Evolutionary conservation across 2,888 invertebrate genomes (phyloP).

Genomic region (Phorcus lineatus): DNA sequence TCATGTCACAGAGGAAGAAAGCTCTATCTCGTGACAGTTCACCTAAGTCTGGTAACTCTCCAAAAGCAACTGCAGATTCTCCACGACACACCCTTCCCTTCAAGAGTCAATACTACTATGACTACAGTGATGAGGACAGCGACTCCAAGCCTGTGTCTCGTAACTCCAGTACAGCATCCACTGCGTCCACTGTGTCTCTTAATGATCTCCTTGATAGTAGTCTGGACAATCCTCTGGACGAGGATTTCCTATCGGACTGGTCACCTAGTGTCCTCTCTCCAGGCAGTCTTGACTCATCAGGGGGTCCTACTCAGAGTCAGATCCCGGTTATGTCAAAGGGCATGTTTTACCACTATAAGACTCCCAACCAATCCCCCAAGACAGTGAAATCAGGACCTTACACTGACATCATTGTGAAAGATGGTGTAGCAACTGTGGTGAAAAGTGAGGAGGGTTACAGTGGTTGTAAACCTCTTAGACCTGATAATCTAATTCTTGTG

Average conservation of each 20-base stretch:
- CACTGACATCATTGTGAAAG: constrained; percentile 19
- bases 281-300: background rate
- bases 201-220: constrained; percentile 70
- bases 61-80: constrained; percentile 16
- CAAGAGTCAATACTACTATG: constrained; percentile 62
- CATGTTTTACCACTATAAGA: constrained; percentile 22
- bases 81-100: constrained; percentile 29
- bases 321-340: constrained; percentile 16
- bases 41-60: constrained; percentile 8
- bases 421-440: constrained; percentile 1
- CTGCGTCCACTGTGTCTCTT: constrained; percentile 68
- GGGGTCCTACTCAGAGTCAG: background rate
- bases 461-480: constrained; percentile 28
- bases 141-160: constrained; percentile 61
- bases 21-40: constrained; percentile 17
- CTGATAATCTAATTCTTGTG: constrained; percentile 54
- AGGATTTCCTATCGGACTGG: constrained; percentile 61
- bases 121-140: constrained; percentile 69
- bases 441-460: background rate
- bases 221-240: constrained; percentile 56
- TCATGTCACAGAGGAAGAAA: constrained; percentile 14
- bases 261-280: constrained; percentile 44
- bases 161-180: constrained; percentile 52
- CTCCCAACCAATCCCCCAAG: background rate
- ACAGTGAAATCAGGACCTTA: constrained; percentile 8